Base-by-base conservation (phyloP, 2,888 invertebrate genomes). In the Folsomia manolachei region DNA sequence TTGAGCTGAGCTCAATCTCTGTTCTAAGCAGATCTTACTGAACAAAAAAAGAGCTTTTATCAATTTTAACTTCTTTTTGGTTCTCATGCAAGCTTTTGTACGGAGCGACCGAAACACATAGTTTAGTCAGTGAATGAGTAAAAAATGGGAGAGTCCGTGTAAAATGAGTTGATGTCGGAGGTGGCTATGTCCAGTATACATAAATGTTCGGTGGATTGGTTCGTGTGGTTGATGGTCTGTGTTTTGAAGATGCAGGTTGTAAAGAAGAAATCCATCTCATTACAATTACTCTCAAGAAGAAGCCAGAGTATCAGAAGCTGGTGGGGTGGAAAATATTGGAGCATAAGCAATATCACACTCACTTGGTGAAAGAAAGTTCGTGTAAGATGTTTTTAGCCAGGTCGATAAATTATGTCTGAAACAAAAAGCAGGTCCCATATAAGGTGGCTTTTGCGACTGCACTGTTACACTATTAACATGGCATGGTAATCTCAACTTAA, bases 241-340 rank as follows among this genome's bases (percentile, higher is more conserved):
- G 39, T 39, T 39, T 39, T 14, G 39, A 39, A 39, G 4, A 9
- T 14, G 39, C 4, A 39, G 39, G 14, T 14, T 39, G n/a, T n/a
- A n/a, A n/a, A n/a, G n/a, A 39, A 39, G 39, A 39, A 39, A 39
- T 39, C 39, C 39, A 39, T 39, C 39, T 39, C 39, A 39, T 39
- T 39, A 39, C 7, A n/a, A n/a, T n/a, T n/a, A n/a, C n/a, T n/a
- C n/a, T n/a, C n/a, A n/a, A n/a, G n/a, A n/a, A n/a, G 39, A 4
- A 39, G 4, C 39, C 39, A 39, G n/a, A n/a, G 39, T 14, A 39
- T 4, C 39, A 56, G 56, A 56, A 56, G 56, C 19, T 19, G 56
- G 19, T 56, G 56, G 56, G n/a, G 56, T 56, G 56, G 7, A 56
- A 21, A 56, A 56, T 56, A 56, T 56, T 56, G 56, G 56, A 56